These are phyloP conservation scores for Choloepus didactylus DNA, from an alignment of 2,797 vertebrate genomes.

Conservation along the genomic window DNA sequence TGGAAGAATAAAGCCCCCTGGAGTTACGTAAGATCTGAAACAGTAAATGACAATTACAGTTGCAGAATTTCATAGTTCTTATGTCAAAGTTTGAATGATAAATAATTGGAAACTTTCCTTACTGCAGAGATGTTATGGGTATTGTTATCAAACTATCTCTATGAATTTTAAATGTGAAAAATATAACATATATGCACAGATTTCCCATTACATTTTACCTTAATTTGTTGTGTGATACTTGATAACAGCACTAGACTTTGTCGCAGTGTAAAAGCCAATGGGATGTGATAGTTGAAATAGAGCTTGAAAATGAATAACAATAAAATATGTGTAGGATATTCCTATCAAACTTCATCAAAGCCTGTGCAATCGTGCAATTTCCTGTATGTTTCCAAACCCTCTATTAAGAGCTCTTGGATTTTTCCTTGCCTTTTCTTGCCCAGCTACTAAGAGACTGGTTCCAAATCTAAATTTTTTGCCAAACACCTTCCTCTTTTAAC, in stretches of 20 bases:
- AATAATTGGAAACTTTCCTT: neutral
- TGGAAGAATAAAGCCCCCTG: too few relatives aligned
- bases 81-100: neutral
- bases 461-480: neutral
- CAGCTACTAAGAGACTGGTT: neutral
- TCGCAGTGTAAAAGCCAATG: conserved; percentile 62
- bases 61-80: neutral
- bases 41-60: neutral
- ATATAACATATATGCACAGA: neutral
- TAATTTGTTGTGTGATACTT: conserved; percentile 64
- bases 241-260: conserved; percentile 69
- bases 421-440: neutral
- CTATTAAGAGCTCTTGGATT: neutral
- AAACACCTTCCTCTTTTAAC: neutral
- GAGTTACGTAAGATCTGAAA: neutral
- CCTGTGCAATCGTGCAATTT: neutral
- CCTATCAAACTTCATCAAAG: neutral
- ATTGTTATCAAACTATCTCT: conserved; percentile 58
- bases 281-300: conserved; percentile 11
- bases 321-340: neutral
- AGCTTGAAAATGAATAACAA: conserved; percentile 66
- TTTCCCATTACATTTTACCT: conserved; percentile 63
- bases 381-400: neutral
- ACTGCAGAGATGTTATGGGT: conserved; percentile 30
- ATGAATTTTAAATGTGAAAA: conserved; percentile 66